Conservation (phyloP, 2,113 vertebrate species). For the Chloropsis cyanopogon region DNA sequence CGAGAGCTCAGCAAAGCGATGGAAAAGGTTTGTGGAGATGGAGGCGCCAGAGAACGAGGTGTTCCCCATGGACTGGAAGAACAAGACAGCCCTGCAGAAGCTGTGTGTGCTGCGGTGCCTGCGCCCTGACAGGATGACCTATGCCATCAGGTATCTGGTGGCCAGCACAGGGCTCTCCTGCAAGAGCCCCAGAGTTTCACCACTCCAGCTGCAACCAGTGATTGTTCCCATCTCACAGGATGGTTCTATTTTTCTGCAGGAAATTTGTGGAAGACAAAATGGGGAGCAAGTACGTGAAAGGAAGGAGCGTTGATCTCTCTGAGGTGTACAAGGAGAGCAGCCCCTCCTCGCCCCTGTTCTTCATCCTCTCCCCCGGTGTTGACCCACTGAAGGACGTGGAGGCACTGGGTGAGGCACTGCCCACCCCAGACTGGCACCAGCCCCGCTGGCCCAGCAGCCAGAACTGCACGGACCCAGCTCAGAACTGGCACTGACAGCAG, state of each 20-base stretch:
- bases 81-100: constrained; percentile 72
- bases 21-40: constrained; percentile 77
- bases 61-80: constrained; percentile 79
- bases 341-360: constrained; percentile 70
- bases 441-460: fast-evolving
- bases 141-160: constrained; percentile 62
- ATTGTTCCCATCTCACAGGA: neutral
- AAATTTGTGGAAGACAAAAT: constrained; percentile 80
- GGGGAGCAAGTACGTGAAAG: constrained; percentile 75
- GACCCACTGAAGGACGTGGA: constrained; percentile 77
- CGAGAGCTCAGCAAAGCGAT: constrained; percentile 72
- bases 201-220: fast-evolving
- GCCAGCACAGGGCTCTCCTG: neutral
- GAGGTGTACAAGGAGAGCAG: constrained; percentile 77
- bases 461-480: neutral
- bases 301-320: constrained; percentile 68
- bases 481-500: fast-evolving
- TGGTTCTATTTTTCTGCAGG: neutral
- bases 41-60: constrained; percentile 73
- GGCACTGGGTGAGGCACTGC: constrained; percentile 52
- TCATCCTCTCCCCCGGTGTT: constrained; percentile 75
- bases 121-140: constrained; percentile 78
- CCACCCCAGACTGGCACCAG: too few species aligned
- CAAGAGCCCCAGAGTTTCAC: fast-evolving
- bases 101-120: constrained; percentile 76